These are phyloP conservation scores for Microtus richardsoni DNA, from an alignment of 2,113 vertebrate genomes.

Conservation along the genomic window DNA sequence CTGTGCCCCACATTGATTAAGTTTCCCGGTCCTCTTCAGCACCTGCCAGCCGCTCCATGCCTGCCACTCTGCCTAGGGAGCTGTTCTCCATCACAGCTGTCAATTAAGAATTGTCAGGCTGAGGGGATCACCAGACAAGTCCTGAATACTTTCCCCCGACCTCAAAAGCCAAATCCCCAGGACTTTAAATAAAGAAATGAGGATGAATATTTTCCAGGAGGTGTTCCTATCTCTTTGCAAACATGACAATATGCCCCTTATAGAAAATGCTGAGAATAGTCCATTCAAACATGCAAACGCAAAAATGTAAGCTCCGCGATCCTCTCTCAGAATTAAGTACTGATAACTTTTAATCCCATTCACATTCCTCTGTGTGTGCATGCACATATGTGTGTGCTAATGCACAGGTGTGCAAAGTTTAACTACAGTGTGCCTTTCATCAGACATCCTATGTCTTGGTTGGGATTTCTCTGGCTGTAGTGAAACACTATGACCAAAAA, in stretches of 20 bases:
- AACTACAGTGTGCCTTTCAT: background rate
- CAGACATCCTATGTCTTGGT: too few relatives aligned
- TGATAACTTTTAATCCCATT: background rate
- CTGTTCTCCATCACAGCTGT: background rate
- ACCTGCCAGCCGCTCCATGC: background rate
- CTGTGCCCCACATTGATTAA: background rate
- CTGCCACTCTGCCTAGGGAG: background rate
- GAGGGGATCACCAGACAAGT: background rate
- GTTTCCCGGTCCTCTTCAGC: background rate
- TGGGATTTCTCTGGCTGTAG: background rate
- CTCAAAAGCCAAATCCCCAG: slow-evolving; percentile 16
- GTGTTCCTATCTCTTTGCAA: background rate
- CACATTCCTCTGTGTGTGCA: background rate
- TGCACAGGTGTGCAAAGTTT: rapidly evolving
- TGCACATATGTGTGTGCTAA: too few relatives aligned
- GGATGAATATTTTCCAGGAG: background rate
- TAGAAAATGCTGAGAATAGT: background rate
- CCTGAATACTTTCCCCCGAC: background rate
- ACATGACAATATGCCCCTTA: background rate
- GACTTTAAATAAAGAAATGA: background rate
- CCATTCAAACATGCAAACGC: too few relatives aligned
- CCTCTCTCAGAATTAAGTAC: background rate
- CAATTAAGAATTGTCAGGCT: background rate
- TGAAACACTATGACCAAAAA: background rate
- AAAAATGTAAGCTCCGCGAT: background rate